Evolutionary conservation across 2,888 invertebrate species (phyloP), one percentile per base, ranked within the genome.

Genomic region (Mythimna impura): DNA sequence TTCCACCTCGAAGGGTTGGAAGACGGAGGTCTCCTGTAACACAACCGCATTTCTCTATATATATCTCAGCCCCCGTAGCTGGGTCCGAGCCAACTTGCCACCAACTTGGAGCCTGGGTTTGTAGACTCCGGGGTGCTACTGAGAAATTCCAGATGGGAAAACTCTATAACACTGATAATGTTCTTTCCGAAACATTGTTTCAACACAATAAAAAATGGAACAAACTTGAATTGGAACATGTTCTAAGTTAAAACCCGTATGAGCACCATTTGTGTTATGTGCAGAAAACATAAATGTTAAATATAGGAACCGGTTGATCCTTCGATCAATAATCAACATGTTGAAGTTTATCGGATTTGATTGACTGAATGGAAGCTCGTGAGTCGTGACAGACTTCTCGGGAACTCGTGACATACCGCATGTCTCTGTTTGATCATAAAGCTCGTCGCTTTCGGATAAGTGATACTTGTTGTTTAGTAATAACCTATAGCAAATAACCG

Each of bases 401-500:
- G 14, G 40, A 40, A 17, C 61, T 40, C 61, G 40, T 55, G 34
- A 20, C 30, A 17, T 43, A 14, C 12, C 22, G 20, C 12, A 12
- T n/a, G 5, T 22, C 52, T 52, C 36, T 34, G 64, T n/a, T 36
- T 17, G 34, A 52, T 34, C 77, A 60, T 22, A n/a, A n/a, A 43
- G n/a, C 52, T 58, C 52, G 52, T 4, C 17, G 58, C 34, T 25
- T 54, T 36, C 25, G n/a, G 43, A 61, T 50, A 55, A 77, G 20
- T 50, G 47, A 55, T 77, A 77, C 70, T 55, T 62, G 71, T 55
- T 62, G 61, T 75, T 77, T 70, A 20, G 50, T 34, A 58, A 77
- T 74, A 55, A 69, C 61, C 40, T 50, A 64, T 14, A 52, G 58
- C 50, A 57, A 17, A n/a, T 25, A 2, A 8, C 0, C 9, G n/a